Conservation (phyloP, 2,113 vertebrate species). For the Misgurnus anguillicaudatus region DNA sequence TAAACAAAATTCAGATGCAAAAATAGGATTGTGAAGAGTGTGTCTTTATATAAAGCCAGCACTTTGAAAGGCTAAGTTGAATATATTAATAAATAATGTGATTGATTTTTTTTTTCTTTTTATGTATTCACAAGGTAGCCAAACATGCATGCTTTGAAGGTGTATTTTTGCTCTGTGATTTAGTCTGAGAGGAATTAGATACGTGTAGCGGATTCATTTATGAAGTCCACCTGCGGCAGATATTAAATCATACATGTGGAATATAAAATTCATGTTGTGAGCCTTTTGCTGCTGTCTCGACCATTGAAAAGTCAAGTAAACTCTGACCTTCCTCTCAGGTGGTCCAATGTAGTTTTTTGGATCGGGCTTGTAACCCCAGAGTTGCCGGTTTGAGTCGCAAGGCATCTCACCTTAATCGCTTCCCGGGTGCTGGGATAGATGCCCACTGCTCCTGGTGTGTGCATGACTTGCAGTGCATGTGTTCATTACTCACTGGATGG, state of each 20-base stretch:
- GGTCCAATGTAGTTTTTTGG: not conserved
- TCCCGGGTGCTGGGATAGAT: too few relatives aligned
- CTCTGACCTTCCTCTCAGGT: conserved; percentile 2
- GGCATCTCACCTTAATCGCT: too few relatives aligned
- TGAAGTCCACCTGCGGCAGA: not conserved
- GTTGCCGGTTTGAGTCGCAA: too few relatives aligned
- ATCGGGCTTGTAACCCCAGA: too few relatives aligned
- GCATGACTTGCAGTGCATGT: too few relatives aligned
- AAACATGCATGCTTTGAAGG: conserved; percentile 28
- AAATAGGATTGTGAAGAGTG: conserved; percentile 21
- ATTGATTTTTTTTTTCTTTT: conserved; percentile 28
- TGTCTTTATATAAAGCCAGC: conserved; percentile 1
- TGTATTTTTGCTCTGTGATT: conserved; percentile 9
- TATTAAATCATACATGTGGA: conserved; percentile 18
- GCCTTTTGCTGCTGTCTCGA: not conserved
- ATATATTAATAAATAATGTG: conserved; percentile 37
- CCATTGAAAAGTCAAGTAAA: not conserved
- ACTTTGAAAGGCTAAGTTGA: conserved; percentile 40
- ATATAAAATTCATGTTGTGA: conserved; percentile 6
- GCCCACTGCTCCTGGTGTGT: too few relatives aligned
- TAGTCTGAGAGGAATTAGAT: conserved; percentile 14
- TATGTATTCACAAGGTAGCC: conserved; percentile 19
- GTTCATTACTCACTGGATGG: too few relatives aligned
- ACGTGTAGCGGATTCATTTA: not conserved
- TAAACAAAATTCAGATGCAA: conserved; percentile 14